Evolutionary conservation across 1,140 invertebrate species (phyloP), one percentile per base, ranked within the genome.

Genomic region (Teleopsis dalmanni): DNA sequence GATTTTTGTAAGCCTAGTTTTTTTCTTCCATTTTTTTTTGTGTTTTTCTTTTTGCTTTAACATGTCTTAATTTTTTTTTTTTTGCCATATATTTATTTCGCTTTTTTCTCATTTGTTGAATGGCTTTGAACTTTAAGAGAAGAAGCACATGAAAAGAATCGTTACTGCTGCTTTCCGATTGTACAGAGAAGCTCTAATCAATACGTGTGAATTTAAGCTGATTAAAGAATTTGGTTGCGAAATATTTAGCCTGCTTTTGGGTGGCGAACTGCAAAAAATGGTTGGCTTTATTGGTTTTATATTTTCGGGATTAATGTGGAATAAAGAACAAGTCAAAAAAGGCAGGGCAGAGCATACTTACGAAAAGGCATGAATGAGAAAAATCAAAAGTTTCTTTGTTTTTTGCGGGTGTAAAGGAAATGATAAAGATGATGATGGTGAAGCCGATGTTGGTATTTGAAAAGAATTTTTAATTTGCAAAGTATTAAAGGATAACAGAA

Each of bases 161-260:
- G n/a, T n/a, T n/a, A n/a, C n/a, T n/a, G n/a, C n/a, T n/a, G n/a
- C n/a, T n/a, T n/a, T n/a, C n/a, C n/a, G n/a, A n/a, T n/a, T n/a
- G n/a, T n/a, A n/a, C n/a, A n/a, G n/a, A n/a, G n/a, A n/a, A n/a
- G n/a, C n/a, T n/a, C 58, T 60, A 48, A 65, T 65, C 62, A 65
- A 65, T 65, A 60, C 62, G 62, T 65, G 62, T 65, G 62, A 65
- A 65, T 65, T 65, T 65, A 65, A 65, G 62, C 62, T 65, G 62
- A 65, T 65, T 65, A 65, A 65, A 60, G 62, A 57, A 65, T 65
- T 65, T 64, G 42, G 46, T 34, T 27, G 35, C 21, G 42, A 41
- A 45, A 45, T 33, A 27, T 29, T 21, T 22, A 45, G 27, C 33
- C 42, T 45, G 29, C 42, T 34, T 45, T 45, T 45, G 33, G 29